Conservation (phyloP, 2,797 vertebrate genomes). For the Helarctos malayanus region DNA sequence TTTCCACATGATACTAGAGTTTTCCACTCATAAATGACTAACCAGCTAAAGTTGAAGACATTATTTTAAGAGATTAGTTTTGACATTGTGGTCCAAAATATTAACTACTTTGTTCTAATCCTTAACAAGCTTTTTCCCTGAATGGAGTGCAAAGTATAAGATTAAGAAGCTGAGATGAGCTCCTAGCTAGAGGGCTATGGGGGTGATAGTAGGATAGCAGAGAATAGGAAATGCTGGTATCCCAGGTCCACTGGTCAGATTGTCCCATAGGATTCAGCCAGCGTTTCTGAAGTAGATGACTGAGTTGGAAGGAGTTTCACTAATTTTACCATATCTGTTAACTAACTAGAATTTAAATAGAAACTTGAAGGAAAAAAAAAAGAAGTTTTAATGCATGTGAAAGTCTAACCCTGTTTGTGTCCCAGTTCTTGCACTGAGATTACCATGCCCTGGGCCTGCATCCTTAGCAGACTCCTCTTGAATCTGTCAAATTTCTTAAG, state of each 20-base stretch:
- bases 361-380: neutral
- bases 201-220: neutral
- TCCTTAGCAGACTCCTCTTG: neutral
- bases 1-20: neutral
- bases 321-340: neutral
- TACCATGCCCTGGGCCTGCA: neutral
- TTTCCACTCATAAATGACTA: neutral
- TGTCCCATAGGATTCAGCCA: neutral
- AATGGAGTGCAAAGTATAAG: neutral
- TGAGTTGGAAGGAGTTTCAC: neutral
- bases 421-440: neutral
- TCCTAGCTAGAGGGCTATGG: neutral
- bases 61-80: neutral
- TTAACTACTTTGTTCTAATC: neutral
- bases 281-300: neutral
- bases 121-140: neutral
- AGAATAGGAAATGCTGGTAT: neutral
- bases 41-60: neutral
- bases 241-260: neutral
- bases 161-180: neutral
- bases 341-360: neutral
- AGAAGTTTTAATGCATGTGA: neutral
- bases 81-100: neutral
- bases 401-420: neutral
- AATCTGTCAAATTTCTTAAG: neutral